Percentiles rank a stretch among this genome's conserved stretches.
These are phyloP conservation scores for Camelus bactrianus DNA, from an alignment of 2,113 vertebrate species.

Conservation along the genomic window DNA sequence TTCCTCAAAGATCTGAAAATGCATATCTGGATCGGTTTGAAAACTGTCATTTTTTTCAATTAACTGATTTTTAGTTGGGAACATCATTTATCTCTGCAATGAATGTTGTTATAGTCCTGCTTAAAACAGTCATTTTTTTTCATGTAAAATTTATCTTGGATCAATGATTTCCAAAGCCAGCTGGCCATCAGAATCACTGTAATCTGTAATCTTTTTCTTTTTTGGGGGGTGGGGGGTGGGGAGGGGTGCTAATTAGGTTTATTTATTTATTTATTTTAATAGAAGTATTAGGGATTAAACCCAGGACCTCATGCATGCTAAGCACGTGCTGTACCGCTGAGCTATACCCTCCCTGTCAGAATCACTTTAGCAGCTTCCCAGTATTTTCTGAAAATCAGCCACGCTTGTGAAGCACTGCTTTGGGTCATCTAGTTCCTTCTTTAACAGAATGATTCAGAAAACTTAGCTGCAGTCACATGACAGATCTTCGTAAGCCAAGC, in stretches of 20 bases:
- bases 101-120: not conserved
- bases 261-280: too few relatives aligned
- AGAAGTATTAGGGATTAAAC: too few relatives aligned
- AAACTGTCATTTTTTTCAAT: not conserved
- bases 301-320: too few relatives aligned
- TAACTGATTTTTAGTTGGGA: not conserved
- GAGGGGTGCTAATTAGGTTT: too few relatives aligned
- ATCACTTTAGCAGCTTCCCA: not conserved
- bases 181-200: not conserved
- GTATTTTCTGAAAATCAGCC: not conserved
- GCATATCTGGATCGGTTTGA: not conserved
- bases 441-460: not conserved
- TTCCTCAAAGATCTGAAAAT: not conserved
- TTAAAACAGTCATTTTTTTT: not conserved
- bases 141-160: not conserved
- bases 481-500: slow-evolving; percentile 2
- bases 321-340: too few relatives aligned
- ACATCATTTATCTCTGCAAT: not conserved
- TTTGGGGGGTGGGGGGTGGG: too few relatives aligned
- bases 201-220: too few relatives aligned
- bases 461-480: not conserved
- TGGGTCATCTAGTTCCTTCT: not conserved
- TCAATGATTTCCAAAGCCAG: not conserved
- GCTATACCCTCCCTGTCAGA: not conserved
- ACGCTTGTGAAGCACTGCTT: not conserved